Conservation (phyloP, 2,113 vertebrate genomes). For the Monarcha castaneiventris region DNA sequence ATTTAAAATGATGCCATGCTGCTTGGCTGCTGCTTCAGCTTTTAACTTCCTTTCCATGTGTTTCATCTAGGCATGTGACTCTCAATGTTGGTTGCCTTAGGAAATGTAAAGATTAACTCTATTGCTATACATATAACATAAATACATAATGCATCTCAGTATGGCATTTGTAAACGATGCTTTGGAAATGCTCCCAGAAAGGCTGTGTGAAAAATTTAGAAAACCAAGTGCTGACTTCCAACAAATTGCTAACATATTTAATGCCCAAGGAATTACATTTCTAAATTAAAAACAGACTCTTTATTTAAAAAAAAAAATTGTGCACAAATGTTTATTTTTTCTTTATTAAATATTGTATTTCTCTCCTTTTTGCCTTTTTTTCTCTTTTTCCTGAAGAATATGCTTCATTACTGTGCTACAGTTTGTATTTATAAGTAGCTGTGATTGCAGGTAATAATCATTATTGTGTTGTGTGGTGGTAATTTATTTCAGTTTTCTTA, state of each 20-base stretch:
- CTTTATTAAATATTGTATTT: background rate
- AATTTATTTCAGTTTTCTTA: background rate
- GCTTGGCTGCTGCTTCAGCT: background rate
- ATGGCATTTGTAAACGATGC: background rate
- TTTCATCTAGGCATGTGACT: background rate
- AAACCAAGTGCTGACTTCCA: background rate
- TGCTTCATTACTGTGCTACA: background rate
- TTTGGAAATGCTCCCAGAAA: background rate
- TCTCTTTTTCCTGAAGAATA: fast-evolving
- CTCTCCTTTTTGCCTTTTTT: background rate
- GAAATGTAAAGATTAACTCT: background rate
- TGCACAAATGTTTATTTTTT: background rate
- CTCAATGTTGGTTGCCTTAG: background rate
- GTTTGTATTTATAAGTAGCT: background rate
- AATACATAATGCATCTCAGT: background rate
- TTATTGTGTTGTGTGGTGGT: background rate
- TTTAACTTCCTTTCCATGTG: background rate
- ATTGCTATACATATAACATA: background rate
- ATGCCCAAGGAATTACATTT: background rate
- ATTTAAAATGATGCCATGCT: background rate
- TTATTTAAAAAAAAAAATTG: background rate
- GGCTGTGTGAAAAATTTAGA: background rate
- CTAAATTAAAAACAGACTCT: background rate
- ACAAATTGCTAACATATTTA: background rate
- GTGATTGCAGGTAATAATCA: background rate